phyloP scores from a whole-genome alignment of 2,888 invertebrate species.

The Volucella inflata region DNA sequence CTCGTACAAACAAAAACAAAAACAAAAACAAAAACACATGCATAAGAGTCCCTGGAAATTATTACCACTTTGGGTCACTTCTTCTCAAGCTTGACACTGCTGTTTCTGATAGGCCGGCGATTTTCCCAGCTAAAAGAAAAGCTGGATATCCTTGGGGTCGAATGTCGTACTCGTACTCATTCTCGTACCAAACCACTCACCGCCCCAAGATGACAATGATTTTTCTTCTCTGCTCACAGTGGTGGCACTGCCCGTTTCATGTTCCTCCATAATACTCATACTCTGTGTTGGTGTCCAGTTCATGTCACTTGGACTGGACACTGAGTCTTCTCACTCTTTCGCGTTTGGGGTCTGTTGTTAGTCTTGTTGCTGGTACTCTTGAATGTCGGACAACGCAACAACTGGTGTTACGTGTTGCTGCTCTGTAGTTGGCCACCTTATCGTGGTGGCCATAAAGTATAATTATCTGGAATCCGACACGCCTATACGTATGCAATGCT shows the following conservation, averaged over 20 bases:
- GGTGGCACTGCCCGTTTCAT: conserved; percentile 71
- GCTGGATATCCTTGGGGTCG: conserved; percentile 62
- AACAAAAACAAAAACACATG: conserved; percentile 6
- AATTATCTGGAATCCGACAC: conserved; percentile 79
- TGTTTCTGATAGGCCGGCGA: conserved; percentile 74
- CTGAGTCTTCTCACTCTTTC: conserved; percentile 70
- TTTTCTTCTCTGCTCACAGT: conserved; percentile 55
- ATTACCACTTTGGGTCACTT: conserved; percentile 74
- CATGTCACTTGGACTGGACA: conserved; percentile 70
- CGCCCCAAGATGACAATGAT: conserved; percentile 71
- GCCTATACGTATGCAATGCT: conserved; percentile 76
- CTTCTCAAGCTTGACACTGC: conserved; percentile 70
- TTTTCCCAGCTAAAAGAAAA: conserved; percentile 70
- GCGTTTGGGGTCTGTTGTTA: conserved; percentile 56
- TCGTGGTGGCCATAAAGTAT: conserved; percentile 78
- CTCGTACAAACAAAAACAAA: conserved; percentile 34
- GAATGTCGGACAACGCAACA: conserved; percentile 74
- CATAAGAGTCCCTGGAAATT: conserved; percentile 51
- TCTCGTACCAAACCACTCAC: conserved; percentile 6
- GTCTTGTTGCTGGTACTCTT: conserved; percentile 67
- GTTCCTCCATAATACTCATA: conserved; percentile 60
- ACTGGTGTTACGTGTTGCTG: conserved; percentile 77
- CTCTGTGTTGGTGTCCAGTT: conserved; percentile 33
- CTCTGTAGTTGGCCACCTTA: conserved; percentile 76
- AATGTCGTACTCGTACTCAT: conserved; percentile 7